A percentile compares a stretch with the other conserved stretches of the same genome.
phyloP scores from a whole-genome alignment of 1,140 invertebrate species.

The Monochamus saltuarius region DNA sequence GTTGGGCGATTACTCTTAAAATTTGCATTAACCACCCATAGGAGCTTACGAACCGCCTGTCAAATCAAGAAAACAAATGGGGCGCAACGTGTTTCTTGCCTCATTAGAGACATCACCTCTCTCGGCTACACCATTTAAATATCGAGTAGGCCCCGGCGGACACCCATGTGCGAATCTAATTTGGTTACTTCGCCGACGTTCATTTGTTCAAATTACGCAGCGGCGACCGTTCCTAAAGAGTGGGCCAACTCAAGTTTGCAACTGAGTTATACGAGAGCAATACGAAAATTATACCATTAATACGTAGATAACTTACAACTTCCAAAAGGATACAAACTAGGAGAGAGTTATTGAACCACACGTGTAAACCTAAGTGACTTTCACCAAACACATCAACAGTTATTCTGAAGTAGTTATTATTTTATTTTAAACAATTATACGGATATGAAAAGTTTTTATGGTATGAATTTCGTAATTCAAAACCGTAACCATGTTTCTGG shows the following conservation, averaged over 20 bases:
- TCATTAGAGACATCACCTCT: constrained; percentile 22
- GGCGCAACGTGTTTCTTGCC: constrained; percentile 19
- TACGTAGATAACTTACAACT: not conserved
- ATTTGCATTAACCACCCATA: constrained; percentile 5
- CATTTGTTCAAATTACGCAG: constrained; percentile 54
- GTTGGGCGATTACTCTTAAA: not conserved
- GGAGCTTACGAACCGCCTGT: constrained; percentile 3
- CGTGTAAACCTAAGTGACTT: too few relatives aligned
- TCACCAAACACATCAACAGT: too few relatives aligned
- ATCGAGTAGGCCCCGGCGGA: constrained; percentile 19
- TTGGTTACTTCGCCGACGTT: constrained; percentile 52
- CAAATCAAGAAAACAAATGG: constrained; percentile 24
- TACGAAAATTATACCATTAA: constrained; percentile 1
- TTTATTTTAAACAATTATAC: too few relatives aligned
- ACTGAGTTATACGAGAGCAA: not conserved
- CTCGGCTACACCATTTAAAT: constrained; percentile 1
- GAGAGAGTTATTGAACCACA: too few relatives aligned
- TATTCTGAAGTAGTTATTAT: too few relatives aligned
- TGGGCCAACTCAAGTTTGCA: constrained; percentile 18
- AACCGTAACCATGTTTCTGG: too few relatives aligned
- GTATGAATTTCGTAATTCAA: too few relatives aligned
- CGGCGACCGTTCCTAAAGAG: constrained; percentile 40
- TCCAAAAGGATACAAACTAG: too few relatives aligned
- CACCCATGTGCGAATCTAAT: constrained; percentile 53
- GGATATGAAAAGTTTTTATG: too few relatives aligned